phyloP scores from a whole-genome alignment of 1,140 invertebrate species.

The Helicoverpa zea region DNA sequence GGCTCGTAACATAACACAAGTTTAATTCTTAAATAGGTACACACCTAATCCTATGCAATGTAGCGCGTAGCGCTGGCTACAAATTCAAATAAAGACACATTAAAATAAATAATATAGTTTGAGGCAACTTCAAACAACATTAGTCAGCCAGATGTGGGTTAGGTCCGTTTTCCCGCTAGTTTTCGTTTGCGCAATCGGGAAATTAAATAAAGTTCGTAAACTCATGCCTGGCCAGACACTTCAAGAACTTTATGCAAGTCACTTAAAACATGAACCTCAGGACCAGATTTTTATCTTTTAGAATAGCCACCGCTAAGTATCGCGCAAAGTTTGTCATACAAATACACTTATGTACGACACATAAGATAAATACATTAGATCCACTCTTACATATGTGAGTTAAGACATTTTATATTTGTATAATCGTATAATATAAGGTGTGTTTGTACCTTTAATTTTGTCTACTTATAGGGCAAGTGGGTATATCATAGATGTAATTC shows the following conservation, averaged over 20 bases:
- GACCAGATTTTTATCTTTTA: no score
- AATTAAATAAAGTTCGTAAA: constrained; percentile 64
- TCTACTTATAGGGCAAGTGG: no score
- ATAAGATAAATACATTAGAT: no score
- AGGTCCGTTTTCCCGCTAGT: constrained; percentile 55
- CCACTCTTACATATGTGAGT: no score
- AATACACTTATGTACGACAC: no score
- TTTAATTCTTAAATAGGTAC: constrained; percentile 46
- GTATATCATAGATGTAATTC: no score
- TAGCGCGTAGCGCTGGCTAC: constrained; percentile 18
- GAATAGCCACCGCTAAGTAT: no score
- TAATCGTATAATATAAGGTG: no score
- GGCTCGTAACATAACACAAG: constrained; percentile 42
- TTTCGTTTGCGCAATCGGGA: constrained; percentile 65
- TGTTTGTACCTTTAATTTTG: no score
- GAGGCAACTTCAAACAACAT: constrained; percentile 59
- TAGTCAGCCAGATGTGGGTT: constrained; percentile 49
- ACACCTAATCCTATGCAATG: constrained; percentile 44
- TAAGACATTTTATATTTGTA: no score
- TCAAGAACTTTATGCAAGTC: constrained; percentile 28
- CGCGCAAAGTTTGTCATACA: no score
- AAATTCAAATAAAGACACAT: constrained; percentile 57
- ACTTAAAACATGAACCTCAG: constrained; percentile 41
- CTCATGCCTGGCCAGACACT: constrained; percentile 42
- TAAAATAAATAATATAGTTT: constrained; percentile 56